Evolutionary conservation across 35 echinoderm and acorn worm genomes (phyloP).

Genomic region (Holothuria glaberrima): DNA sequence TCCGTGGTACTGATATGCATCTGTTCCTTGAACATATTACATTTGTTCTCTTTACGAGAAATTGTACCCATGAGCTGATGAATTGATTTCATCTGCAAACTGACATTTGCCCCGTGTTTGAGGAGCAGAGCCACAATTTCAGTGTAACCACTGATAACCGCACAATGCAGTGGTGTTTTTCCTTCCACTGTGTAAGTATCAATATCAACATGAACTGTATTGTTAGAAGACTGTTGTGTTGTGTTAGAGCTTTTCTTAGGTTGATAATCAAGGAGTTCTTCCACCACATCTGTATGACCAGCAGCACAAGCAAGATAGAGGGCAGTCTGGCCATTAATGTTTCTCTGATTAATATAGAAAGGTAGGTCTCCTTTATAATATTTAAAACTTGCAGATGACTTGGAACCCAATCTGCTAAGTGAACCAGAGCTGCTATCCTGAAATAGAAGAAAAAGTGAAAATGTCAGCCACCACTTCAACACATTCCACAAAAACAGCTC

Average conservation of each 20-base stretch:
- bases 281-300: constrained; percentile 73
- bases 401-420: neutral
- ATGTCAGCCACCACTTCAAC: no score
- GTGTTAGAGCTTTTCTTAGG: neutral
- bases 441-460: no score
- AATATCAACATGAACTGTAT: constrained; percentile 55
- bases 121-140: constrained; percentile 84
- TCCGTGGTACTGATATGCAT: constrained; percentile 64
- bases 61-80: constrained; percentile 61
- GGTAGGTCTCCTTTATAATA: constrained; percentile 85
- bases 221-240: constrained; percentile 42
- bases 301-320: constrained; percentile 80
- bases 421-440: neutral
- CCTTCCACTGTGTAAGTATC: constrained; percentile 93
- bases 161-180: constrained; percentile 84
- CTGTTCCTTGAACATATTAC: constrained; percentile 40
- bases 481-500: neutral
- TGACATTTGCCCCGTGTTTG: constrained; percentile 84
- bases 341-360: constrained; percentile 79
- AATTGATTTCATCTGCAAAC: constrained; percentile 82
- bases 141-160: constrained; percentile 71
- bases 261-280: constrained; percentile 80
- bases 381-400: constrained; percentile 72
- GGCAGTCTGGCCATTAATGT: constrained; percentile 90
- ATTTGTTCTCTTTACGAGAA: constrained; percentile 20